Base-by-base conservation (phyloP, 2,113 vertebrate genomes). In the Dasyurus viverrinus region DNA sequence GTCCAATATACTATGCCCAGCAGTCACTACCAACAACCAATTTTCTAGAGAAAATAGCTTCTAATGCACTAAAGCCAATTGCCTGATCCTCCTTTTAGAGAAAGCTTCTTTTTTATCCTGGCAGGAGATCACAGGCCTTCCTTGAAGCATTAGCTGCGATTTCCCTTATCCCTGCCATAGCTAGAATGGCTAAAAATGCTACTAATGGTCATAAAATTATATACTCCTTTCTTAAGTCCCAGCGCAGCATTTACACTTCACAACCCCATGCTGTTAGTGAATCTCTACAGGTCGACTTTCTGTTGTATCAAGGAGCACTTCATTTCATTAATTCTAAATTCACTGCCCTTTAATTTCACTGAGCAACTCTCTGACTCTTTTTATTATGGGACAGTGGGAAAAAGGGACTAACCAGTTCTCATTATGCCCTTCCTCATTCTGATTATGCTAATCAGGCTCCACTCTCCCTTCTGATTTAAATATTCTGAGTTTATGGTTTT, bases 191-290 rank as follows among this genome's bases (percentile, higher is more conserved):
- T 55, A 14, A 89, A 93, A 48, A 68, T 84, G 96, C 92, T 95
- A 96, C 48, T 84, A 94, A 68, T 54, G 76, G 1, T 95, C 97
- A 96, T 92, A 96, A 97, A 98, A 96, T 96, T 93, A 89, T 93
- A 93, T 52, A 92, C 90, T 68, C 96, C 94, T 55, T 36, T 97
- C 93, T 92, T 93, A 97, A 96, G 91, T 53, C 19, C 93, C 96
- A 92, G 93, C 89, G 27, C 50, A 96, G 97, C 93, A 93, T 23
- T 9, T 50, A 93, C 50, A 95, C 93, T 12, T 68, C 95, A 6
- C 92, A 10, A 57, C 93, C 94, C 96, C 90, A 48, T 30, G 42
- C 68, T 90, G 91, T 93, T 90, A 96, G 94, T 92, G 96, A 96
- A 96, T 96, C 96, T 92, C 55, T 48, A 92, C 93, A 94, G 92